Evolutionary conservation across 2,113 vertebrate genomes (phyloP), one percentile per base, ranked within the genome.

Genomic region (Gambusia affinis): DNA sequence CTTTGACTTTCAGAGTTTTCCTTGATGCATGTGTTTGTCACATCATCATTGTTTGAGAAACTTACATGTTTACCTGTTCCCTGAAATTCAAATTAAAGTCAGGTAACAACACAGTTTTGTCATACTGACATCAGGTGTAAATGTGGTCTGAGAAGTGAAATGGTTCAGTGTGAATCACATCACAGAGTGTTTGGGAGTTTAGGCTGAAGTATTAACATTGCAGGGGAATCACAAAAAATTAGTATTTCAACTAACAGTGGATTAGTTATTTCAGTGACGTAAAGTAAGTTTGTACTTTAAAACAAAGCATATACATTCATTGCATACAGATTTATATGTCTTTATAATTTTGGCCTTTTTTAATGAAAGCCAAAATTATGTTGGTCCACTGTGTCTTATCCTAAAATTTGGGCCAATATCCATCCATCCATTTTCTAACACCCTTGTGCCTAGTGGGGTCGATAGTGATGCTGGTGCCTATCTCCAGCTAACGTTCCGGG

Each of bases 11-110:
- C 35, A 61, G 47, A 64, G 28, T 66, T 60, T 77, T 73, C n/a
- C 27, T 64, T 47, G 72, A 93, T 87, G 31, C 65, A 82, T 85
- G 88, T 79, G 83, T 88, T 73, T 64, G 65, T 78, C 88, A 92
- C 91, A 91, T 90, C 80, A 91, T 90, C 79, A 76, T 30, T 60
- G 67, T 60, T 35, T 51, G 3, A 70, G n/a, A 79, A 79, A 84
- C 72, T 73, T 68, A 77, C 39, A 84, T 83, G 87, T 90, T 92
- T 93, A 92, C 90, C 90, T 91, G 70, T 19, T 17, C 64, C 81
- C 88, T 91, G 87, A 87, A 92, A 93, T 69, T 89, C 70, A 88
- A 84, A 85, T 82, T 81, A 72, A 83, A 85, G 47, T 37, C 73
- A 83, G 64, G 64, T 79, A 74, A 84, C 65, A 87, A 87, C 47